Percentiles rank a stretch among this genome's conserved stretches.
phyloP scores from a whole-genome alignment of 2,888 invertebrate genomes.

The Itoplectis maculator region DNA sequence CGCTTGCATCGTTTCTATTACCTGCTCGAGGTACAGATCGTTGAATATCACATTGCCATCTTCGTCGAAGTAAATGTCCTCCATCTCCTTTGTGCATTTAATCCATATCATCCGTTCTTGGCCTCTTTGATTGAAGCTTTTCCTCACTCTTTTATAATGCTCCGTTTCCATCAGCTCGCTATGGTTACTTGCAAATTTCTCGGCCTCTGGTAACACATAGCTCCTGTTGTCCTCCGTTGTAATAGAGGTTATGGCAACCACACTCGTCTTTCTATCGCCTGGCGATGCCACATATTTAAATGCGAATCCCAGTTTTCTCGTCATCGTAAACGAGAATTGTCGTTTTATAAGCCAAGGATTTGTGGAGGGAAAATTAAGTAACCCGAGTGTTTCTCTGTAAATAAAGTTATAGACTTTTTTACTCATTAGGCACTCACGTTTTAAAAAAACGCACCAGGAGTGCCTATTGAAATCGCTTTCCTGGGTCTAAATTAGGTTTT shows the following conservation, averaged over 20 bases:
- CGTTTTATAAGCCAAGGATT: no score
- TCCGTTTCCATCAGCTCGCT: constrained; percentile 63
- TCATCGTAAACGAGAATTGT: constrained; percentile 47
- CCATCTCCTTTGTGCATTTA: constrained; percentile 65
- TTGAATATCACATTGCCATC: constrained; percentile 69
- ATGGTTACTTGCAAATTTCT: constrained; percentile 51
- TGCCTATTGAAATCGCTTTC: no score
- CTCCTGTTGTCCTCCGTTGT: constrained; percentile 62
- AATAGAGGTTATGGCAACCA: constrained; percentile 65
- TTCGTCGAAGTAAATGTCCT: constrained; percentile 65
- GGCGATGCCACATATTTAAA: constrained; percentile 65
- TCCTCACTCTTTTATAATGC: constrained; percentile 65
- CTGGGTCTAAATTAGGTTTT: no score
- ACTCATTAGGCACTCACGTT: no score
- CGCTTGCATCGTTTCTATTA: constrained; percentile 54
- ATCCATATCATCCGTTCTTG: constrained; percentile 69
- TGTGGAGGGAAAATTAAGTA: no score
- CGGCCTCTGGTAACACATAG: constrained; percentile 59
- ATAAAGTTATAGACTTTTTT: no score
- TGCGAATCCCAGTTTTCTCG: constrained; percentile 53
- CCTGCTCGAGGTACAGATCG: constrained; percentile 67
- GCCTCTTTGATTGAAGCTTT: constrained; percentile 67
- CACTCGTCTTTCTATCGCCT: constrained; percentile 63
- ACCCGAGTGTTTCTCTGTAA: no score
- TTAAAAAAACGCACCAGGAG: no score